Percentiles rank a stretch among this genome's conserved stretches.
Evolutionary conservation across 2,113 vertebrate species (phyloP).

Genomic region (Hoplias malabaricus): DNA sequence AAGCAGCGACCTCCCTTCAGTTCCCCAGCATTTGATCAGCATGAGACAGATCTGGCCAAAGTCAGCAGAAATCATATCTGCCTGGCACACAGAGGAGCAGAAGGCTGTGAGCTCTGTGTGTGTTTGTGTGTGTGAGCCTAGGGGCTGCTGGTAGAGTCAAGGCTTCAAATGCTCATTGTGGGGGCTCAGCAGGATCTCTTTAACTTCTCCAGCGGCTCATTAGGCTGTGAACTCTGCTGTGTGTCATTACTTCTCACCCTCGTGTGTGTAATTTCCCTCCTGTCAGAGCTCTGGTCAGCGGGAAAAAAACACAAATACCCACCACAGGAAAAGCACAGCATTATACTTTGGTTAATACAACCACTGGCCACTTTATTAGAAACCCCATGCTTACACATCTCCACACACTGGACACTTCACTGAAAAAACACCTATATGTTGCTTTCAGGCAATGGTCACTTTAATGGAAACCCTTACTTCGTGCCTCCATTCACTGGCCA

Average conservation of each 20-base stretch:
- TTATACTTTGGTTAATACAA: too few relatives aligned
- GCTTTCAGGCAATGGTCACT: too few relatives aligned
- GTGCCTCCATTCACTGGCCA: too few relatives aligned
- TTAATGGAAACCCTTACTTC: too few relatives aligned
- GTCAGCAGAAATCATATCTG: not conserved
- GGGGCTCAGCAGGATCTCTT: not conserved
- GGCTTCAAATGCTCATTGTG: not conserved
- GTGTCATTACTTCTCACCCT: not conserved
- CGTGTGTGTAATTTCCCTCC: not conserved
- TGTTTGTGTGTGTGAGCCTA: not conserved
- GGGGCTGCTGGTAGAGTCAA: not conserved
- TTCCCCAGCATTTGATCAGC: not conserved
- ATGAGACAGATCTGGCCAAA: not conserved
- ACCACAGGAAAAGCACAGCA: not conserved
- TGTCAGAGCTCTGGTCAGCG: not conserved
- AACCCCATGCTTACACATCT: not conserved
- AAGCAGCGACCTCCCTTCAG: not conserved
- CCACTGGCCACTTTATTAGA: not conserved
- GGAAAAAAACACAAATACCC: not conserved
- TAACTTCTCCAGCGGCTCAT: slow-evolving; percentile 13
- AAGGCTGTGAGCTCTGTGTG: not conserved
- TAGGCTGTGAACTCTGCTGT: not conserved
- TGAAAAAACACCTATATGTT: too few relatives aligned
- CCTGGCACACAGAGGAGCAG: not conserved
- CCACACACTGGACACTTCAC: too few relatives aligned